Conservation (phyloP, 2,888 invertebrate species). For the Thelaira solivaga region DNA sequence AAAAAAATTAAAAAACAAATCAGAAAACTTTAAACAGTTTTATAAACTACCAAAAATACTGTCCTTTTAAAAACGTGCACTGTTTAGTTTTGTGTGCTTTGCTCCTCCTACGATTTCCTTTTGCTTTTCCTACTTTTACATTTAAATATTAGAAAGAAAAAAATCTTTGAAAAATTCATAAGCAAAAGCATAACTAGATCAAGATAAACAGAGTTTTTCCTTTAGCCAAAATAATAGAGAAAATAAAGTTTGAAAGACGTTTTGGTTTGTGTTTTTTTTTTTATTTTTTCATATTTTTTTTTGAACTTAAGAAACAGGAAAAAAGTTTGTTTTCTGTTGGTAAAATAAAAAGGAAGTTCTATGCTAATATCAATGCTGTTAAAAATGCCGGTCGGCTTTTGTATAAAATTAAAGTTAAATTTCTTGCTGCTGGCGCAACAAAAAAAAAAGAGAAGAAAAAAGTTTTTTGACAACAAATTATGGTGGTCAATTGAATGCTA, state of each 20-base stretch:
- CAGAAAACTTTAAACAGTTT: not conserved
- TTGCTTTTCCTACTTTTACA: conserved; percentile 4
- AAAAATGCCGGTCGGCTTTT: conserved; percentile 58
- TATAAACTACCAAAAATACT: conserved; percentile 7
- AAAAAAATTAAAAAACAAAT: not conserved
- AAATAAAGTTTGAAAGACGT: conserved; percentile 44
- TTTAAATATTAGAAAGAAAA: not conserved
- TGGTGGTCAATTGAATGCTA: conserved; percentile 58
- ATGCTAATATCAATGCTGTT: conserved; percentile 61
- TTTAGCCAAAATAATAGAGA: conserved; percentile 14
- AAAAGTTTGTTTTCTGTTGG: conserved; percentile 4
- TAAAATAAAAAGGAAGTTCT: conserved; percentile 50
- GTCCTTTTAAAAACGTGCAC: not conserved
- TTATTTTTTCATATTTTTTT: too few species aligned
- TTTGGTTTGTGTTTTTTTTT: conserved; percentile 29
- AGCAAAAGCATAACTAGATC: conserved; percentile 61
- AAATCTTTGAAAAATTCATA: conserved; percentile 56
- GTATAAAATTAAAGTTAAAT: conserved; percentile 31
- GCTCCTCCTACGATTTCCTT: not conserved
- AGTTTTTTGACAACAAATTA: conserved; percentile 47
- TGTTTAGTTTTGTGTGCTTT: not conserved
- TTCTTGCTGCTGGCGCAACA: too few species aligned
- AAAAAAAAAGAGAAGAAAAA: too few species aligned
- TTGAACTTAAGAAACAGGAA: not conserved
- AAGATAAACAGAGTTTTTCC: conserved; percentile 51